phyloP scores from a whole-genome alignment of 2,888 invertebrate species.

The Folsomia candida region DNA sequence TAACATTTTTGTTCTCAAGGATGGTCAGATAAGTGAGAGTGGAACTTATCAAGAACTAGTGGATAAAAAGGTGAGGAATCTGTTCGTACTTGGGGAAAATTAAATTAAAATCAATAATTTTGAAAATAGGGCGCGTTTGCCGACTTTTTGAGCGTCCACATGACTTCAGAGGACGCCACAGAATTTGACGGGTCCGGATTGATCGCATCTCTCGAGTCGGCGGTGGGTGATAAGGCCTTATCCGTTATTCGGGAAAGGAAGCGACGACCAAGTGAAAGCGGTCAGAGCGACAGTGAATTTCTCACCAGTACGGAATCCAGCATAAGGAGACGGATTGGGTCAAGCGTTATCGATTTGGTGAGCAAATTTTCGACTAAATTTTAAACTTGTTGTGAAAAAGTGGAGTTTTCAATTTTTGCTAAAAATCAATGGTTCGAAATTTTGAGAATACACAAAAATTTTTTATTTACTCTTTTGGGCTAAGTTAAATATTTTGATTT shows the following conservation, averaged over 20 bases:
- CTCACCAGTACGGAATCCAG: conserved; percentile 17
- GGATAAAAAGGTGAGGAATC: conserved; percentile 53
- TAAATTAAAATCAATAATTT: no score
- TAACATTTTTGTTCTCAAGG: conserved; percentile 54
- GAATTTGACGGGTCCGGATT: conserved; percentile 44
- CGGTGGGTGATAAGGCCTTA: no score
- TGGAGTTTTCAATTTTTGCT: no score
- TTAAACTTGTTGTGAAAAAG: no score
- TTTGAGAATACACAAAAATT: no score
- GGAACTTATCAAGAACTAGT: conserved; percentile 58
- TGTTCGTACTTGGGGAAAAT: no score
- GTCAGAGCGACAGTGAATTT: conserved; percentile 22
- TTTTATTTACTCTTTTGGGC: no score
- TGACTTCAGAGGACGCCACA: conserved; percentile 52
- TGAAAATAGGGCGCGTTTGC: conserved; percentile 60
- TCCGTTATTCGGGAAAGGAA: no score
- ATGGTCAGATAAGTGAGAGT: conserved; percentile 56
- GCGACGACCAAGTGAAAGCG: conserved; percentile 10
- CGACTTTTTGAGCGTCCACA: conserved; percentile 70
- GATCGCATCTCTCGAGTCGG: neutral
- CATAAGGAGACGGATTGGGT: neutral
- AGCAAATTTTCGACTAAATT: no score
- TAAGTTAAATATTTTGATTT: neutral
- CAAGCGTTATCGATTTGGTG: conserved; percentile 14
- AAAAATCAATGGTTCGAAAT: no score